Evolutionary conservation across 2,888 invertebrate genomes (phyloP), one percentile per base, ranked within the genome.

Genomic region (Leptogaster cylindrica): DNA sequence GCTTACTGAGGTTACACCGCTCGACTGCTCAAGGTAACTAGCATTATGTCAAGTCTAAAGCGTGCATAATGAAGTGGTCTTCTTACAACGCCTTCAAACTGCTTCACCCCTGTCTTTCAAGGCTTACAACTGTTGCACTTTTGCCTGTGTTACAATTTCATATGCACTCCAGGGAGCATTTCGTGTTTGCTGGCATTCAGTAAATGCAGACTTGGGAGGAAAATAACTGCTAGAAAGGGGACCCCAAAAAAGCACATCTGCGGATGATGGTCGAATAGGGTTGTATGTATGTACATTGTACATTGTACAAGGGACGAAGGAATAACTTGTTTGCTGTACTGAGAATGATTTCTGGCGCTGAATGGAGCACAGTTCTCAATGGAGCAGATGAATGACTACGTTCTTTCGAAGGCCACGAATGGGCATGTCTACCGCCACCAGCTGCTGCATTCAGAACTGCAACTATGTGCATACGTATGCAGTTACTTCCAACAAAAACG

Each of bases 41-140:
- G 36, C 48, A 55, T 39, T 16, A 52, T 16, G 33, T 68, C 65
- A 65, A 28, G 27, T 55, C 14, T 27, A 25, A 68, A 41, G 58
- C 28, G 27, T 63, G 67, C 64, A 67, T 64, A 67, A 52, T 67
- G 63, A 50, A 67, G 41, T 51, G 44, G 41, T 44, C 51, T 20
- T 16, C 50, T 50, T 25, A 16, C 27, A 20, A 5, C 25, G 25
- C 48, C 25, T 27, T 48, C 5, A n/a, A n/a, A n/a, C 48, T 48
- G n/a, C n/a, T 48, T 48, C 12, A 27, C 41, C 18, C 6, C 16
- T 41, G 10, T 12, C 16, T 4, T 41, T 16, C 18, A 14, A 14
- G 16, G 7, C 16, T n/a, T 41, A 31, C 41, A 41, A 41, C 14
- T 14, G 41, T 10, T 18, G 41, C 41, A 41, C n/a, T 14, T 41